A percentile compares a stretch with the other conserved stretches of the same genome.
phyloP scores from a whole-genome alignment of 2,888 invertebrate species.

The Meiosimyza platycephala region DNA sequence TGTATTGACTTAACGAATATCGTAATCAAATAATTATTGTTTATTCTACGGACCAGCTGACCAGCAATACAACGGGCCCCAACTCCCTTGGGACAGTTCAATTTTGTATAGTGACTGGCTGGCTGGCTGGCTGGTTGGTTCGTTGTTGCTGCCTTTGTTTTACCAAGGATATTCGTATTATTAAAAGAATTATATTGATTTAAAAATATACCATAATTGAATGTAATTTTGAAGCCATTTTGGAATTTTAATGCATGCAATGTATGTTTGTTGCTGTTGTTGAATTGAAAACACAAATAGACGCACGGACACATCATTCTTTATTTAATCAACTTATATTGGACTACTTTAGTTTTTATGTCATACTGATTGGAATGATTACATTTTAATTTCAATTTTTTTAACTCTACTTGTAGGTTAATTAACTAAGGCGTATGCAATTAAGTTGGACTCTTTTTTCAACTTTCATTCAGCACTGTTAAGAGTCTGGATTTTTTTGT shows the following conservation, averaged over 20 bases:
- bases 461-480: no score
- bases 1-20: slow-evolving; percentile 7
- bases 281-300: not conserved
- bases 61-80: not conserved
- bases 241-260: not conserved
- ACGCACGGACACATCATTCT: not conserved
- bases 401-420: no score
- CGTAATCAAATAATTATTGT: slow-evolving; percentile 18
- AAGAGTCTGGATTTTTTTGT: no score
- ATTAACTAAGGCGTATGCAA: no score
- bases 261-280: not conserved
- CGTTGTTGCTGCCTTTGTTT: not conserved
- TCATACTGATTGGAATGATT: no score
- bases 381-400: no score
- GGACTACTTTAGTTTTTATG: no score
- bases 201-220: slow-evolving; percentile 3
- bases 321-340: no score
- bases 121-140: not conserved
- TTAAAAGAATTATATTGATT: not conserved
- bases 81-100: slow-evolving; percentile 1
- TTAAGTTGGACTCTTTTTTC: no score
- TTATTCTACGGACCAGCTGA: not conserved
- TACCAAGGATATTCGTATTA: not conserved
- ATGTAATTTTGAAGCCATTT: not conserved
- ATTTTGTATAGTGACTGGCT: not conserved